Conservation (phyloP, 2,797 vertebrate genomes). For the Chromobotia macracanthus region DNA sequence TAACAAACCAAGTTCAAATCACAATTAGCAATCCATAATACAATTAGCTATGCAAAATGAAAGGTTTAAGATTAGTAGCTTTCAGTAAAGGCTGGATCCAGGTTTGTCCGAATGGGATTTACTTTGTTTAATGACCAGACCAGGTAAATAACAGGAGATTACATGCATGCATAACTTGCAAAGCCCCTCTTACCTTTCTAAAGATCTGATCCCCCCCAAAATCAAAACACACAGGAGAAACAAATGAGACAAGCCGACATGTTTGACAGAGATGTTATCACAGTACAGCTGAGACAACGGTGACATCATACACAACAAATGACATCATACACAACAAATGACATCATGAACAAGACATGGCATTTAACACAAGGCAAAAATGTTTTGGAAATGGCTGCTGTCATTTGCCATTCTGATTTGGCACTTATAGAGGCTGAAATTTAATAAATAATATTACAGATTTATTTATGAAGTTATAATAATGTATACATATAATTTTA, state of each 20-base stretch:
- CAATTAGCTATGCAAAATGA: not conserved
- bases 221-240: slow-evolving; percentile 87
- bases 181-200: slow-evolving; percentile 93
- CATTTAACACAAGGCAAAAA: not conserved
- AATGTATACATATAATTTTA: not conserved
- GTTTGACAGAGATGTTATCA: slow-evolving; percentile 38
- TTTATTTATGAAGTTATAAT: not conserved
- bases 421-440: not conserved
- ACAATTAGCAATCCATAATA: slow-evolving; percentile 11
- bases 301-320: slow-evolving; percentile 24
- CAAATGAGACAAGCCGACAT: slow-evolving; percentile 31
- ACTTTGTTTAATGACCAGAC: not conserved
- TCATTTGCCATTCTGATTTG: slow-evolving; percentile 21
- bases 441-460: too few species aligned
- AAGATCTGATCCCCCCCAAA: slow-evolving; percentile 87
- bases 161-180: slow-evolving; percentile 79
- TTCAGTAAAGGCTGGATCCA: not conserved
- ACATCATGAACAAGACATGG: not conserved
- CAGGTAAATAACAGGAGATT: not conserved
- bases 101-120: not conserved
- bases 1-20: slow-evolving; percentile 11
- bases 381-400: not conserved
- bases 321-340: not conserved
- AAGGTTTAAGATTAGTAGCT: not conserved
- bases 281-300: slow-evolving; percentile 26